A percentile compares a stretch with the other conserved stretches of the same genome.
Conservation (phyloP, 2,888 invertebrate species). For the Nineta flava region DNA sequence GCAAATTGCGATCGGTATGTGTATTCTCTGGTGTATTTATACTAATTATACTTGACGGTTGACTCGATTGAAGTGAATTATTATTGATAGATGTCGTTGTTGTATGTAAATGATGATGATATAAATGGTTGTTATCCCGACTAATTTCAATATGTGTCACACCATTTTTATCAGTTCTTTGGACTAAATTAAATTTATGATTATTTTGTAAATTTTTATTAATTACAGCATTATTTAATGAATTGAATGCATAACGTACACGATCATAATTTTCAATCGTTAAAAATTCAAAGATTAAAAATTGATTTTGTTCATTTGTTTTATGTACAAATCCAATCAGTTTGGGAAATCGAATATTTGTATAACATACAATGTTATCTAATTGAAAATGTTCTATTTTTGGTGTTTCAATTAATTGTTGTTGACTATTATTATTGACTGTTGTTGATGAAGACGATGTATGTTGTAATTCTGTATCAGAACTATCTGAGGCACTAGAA, state of each 20-base stretch:
- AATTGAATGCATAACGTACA: conserved; percentile 6
- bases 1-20: neutral
- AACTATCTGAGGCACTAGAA: conserved; percentile 24
- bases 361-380: conserved; percentile 28
- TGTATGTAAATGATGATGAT: neutral
- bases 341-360: conserved; percentile 26
- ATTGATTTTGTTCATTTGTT: conserved; percentile 17
- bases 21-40: conserved; percentile 23
- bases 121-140: conserved; percentile 15
- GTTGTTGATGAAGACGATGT: neutral
- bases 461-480: conserved; percentile 20
- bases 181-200: conserved; percentile 27
- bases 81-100: neutral
- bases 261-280: conserved; percentile 4
- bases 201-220: conserved; percentile 10
- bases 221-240: neutral
- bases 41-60: conserved; percentile 24
- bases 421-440: neutral
- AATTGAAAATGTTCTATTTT: conserved; percentile 22
- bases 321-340: conserved; percentile 26
- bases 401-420: conserved; percentile 1
- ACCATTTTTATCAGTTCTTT: conserved; percentile 31
- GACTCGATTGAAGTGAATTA: conserved; percentile 13
- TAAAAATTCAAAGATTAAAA: conserved; percentile 6
- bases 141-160: conserved; percentile 33